Evolutionary conservation across 2,797 vertebrate species (phyloP).

Genomic region (Enteromius viviparus): DNA sequence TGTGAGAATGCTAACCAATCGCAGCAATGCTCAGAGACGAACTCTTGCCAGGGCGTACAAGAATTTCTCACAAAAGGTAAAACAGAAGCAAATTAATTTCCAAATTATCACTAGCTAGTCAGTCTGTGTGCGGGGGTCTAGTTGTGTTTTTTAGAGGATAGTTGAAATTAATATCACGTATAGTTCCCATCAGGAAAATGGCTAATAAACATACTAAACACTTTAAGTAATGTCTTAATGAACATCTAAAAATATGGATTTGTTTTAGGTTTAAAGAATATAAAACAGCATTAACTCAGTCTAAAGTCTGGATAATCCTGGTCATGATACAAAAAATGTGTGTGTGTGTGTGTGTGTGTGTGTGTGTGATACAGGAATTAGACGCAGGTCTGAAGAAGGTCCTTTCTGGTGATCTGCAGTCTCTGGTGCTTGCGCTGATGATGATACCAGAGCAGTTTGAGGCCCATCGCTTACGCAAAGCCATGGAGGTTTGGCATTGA

Average conservation of each 20-base stretch:
- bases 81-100: neutral
- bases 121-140: neutral
- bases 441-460: constrained; percentile 71
- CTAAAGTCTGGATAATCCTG: neutral
- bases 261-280: neutral
- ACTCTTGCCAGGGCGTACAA: constrained; percentile 62
- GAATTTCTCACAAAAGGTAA: constrained; percentile 65
- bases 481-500: constrained; percentile 75
- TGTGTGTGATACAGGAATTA: constrained; percentile 73
- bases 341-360: constrained; percentile 18
- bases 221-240: neutral
- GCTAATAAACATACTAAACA: neutral
- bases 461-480: constrained; percentile 76
- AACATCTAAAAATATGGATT: neutral
- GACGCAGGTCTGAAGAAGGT: constrained; percentile 71
- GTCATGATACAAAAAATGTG: neutral
- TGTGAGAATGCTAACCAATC: constrained; percentile 73
- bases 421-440: constrained; percentile 74
- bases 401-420: constrained; percentile 74
- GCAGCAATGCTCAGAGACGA: constrained; percentile 74
- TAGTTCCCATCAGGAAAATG: neutral
- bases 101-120: neutral
- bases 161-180: neutral
- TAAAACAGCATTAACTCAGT: neutral
- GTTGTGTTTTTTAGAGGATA: neutral